Evolutionary conservation across 2,888 invertebrate species (phyloP), one percentile per base, ranked within the genome.

Genomic region (Epiblema foenella): DNA sequence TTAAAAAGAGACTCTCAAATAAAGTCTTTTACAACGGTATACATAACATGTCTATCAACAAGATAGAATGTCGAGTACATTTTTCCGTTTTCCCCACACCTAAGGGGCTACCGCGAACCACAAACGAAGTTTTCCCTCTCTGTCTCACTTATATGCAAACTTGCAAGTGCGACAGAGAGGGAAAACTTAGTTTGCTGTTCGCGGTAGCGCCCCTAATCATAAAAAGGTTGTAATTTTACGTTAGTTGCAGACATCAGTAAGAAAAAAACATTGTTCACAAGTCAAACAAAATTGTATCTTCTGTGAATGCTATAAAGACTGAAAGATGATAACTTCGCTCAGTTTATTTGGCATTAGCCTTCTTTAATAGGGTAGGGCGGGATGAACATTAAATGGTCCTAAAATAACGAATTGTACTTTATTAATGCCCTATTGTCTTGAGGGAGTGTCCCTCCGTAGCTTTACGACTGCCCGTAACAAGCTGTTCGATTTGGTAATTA

Each of bases 371-470:
- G 39, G 24, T 39, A n/a, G 63, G 64, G 64, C 39, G 20, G 52
- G 64, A 54, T 39, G 39, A n/a, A 64, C 54, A 42, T 64, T 64
- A 64, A 64, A 64, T 54, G 54, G 64, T 39, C 52, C 64, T 64
- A 64, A 64, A 64, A 54, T 54, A 64, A 64, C 64, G 64, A 64
- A 63, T 63, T 63, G 64, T 64, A 63, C 64, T 64, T 64, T 64
- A 64, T 64, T 64, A 54, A 54, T 39, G 37, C 20, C 54, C 39
- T 54, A 54, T 64, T 54, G 64, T 64, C 20, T 52, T 54, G 60
- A 63, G 63, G 64, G 64, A 37, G 64, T 5, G n/a, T 20, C 64
- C 64, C 52, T 54, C 18, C 29, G 42, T 24, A 60, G 7, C n/a
- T 64, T 64, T 51, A 64, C 52, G 64, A 39, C 52, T n/a, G 39